Conservation (phyloP, 2,888 invertebrate genomes). For the Brachynemurus nebulosus region DNA sequence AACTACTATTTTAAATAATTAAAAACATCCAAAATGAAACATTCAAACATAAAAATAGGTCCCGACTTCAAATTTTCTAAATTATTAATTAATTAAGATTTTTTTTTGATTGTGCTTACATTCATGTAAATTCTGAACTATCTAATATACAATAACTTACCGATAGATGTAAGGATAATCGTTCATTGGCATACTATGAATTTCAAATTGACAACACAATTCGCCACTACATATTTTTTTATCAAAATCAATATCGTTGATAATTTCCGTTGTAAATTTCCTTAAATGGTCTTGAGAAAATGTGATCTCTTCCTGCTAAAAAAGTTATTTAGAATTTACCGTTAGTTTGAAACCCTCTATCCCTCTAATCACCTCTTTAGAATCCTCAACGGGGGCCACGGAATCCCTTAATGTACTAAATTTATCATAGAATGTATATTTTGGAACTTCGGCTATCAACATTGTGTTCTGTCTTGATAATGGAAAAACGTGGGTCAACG, state of each 20-base stretch:
- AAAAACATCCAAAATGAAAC: too few species aligned
- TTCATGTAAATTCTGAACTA: neutral
- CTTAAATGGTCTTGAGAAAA: neutral
- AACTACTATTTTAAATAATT: too few species aligned
- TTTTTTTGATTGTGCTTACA: too few species aligned
- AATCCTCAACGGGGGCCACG: too few species aligned
- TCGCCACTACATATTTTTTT: constrained; percentile 3
- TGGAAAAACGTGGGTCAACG: constrained; percentile 7
- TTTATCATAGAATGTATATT: constrained; percentile 1
- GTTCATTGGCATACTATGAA: neutral
- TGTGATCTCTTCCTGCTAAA: neutral
- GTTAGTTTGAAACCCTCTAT: too few species aligned
- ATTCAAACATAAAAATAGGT: too few species aligned
- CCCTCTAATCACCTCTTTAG: too few species aligned
- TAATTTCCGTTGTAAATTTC: neutral
- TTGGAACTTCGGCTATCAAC: constrained; percentile 5
- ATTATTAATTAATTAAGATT: too few species aligned
- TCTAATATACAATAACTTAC: neutral
- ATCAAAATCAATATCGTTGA: neutral
- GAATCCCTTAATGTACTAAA: too few species aligned
- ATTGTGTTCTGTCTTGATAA: constrained; percentile 1
- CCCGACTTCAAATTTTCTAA: too few species aligned
- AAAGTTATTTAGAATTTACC: neutral
- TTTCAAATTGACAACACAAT: constrained; percentile 1
- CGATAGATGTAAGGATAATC: neutral